Evolutionary conservation across 2,888 invertebrate species (phyloP), one percentile per base, ranked within the genome.

Genomic region (Brenthis ino): DNA sequence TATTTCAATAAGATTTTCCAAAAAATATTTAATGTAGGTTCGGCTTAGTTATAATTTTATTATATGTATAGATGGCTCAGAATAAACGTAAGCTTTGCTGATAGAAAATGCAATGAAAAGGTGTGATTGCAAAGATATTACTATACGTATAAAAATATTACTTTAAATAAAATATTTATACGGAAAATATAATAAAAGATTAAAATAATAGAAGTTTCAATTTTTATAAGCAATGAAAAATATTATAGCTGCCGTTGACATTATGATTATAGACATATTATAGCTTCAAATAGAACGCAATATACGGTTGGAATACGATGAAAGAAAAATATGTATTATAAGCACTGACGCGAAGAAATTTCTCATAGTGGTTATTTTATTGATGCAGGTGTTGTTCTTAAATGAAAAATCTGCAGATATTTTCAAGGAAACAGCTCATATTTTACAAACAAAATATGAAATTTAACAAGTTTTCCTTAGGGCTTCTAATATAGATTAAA

Each of bases 361-460:
- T 57, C 47, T 65, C 43, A 51, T 51, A 37, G 43, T 24, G 37
- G 43, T 65, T 51, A 57, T 56, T 65, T 65, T 65, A 57, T 57
- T 53, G 57, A 53, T 43, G 50, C 65, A 64, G 64, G 33, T 65
- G 57, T 65, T 65, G 24, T 60, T 60, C 50, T 33, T 50, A 33
- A 60, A 60, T 60, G 60, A 60, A 60, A 60, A 60, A 50, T 60
- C 12, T 60, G 5, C 5, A 14, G 48, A 60, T n/a, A 28, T 5
- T 60, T 60, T 50, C 6, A 48, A 60, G 28, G 16, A 14, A 50
- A 60, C 1, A 43, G 37, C 2, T 43, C 11, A 16, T 56, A 56
- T n/a, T 56, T 28, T 28, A 56, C 28, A 43, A 43, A 43, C 37
- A 43, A 43, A 43, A 43, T 43, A 43, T 43, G 37, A 43, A 43